These are phyloP conservation scores for Pyxicephalus adspersus DNA, from an alignment of 2,113 vertebrate species.

Conservation along the genomic window DNA sequence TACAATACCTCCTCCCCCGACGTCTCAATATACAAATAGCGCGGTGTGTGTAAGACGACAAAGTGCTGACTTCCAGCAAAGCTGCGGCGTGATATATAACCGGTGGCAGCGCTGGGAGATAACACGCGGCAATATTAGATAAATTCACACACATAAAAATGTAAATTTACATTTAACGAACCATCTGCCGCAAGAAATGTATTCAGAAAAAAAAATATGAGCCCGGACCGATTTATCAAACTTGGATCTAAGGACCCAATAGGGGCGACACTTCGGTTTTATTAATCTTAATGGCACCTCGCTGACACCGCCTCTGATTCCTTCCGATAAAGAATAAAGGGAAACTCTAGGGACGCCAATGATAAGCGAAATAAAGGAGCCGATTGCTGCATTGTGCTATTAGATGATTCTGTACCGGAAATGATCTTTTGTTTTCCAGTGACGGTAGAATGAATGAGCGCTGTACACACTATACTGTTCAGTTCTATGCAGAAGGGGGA, in stretches of 20 bases:
- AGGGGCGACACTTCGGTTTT: not conserved
- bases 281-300: not conserved
- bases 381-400: no score
- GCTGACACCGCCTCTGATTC: no score
- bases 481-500: no score
- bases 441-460: no score
- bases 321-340: no score
- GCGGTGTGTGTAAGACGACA: constrained; percentile 9
- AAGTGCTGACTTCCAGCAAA: constrained; percentile 32
- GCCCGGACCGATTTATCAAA: constrained; percentile 25
- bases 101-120: constrained; percentile 21
- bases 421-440: no score
- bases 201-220: not conserved
- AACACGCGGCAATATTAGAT: constrained; percentile 44
- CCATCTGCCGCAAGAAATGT: constrained; percentile 11
- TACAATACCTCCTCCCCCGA: not conserved
- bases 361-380: no score
- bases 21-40: constrained; percentile 29
- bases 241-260: not conserved
- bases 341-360: no score
- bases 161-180: constrained; percentile 43
- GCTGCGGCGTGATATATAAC: constrained; percentile 14
- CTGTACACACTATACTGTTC: no score
- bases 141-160: constrained; percentile 21
- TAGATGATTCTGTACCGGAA: no score